Evolutionary conservation across 2,888 invertebrate species (phyloP), one percentile per base, ranked within the genome.

Genomic region (Blomia tropicalis): DNA sequence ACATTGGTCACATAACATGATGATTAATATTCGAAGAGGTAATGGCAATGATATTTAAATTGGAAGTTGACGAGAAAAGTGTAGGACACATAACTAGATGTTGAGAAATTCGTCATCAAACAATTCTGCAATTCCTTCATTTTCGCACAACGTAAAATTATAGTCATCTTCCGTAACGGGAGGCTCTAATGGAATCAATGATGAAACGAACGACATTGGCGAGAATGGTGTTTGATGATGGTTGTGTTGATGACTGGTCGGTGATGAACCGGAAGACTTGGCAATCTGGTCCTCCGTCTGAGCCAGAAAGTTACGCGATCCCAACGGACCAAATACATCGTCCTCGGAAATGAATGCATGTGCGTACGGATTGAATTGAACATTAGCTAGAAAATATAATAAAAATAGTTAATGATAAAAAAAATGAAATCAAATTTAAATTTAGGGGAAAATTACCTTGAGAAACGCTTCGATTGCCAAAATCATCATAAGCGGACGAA

Each of bases 321-420:
- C 81, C 76, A 82, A 81, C 60, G 83, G 83, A 65, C 82, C 85
- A 72, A 84, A 81, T 75, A 84, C 85, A 72, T 85, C 83, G 70
- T 82, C 81, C 75, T 84, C 83, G 64, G 82, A 81, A 66, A 87
- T 81, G 66, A 87, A 75, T 29, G 84, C 83, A 74, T 83, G 69
- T 56, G 56, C 56, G 56, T 56, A 56, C 11, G 23, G 51, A 47
- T 36, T 36, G 36, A 36, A 36, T 7, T 36, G 36, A 17, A n/a
- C n/a, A n/a, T n/a, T n/a, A n/a, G n/a, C n/a, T n/a, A n/a, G n/a
- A n/a, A n/a, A n/a, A n/a, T n/a, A n/a, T n/a, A n/a, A 14, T 41
- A 41, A 41, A 41, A n/a, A 41, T 14, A 41, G 41, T 17, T n/a
- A 41, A 41, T 41, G 41, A n/a, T 41, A 17, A 41, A 41, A 41